phyloP scores from a whole-genome alignment of 2,113 vertebrate genomes.

The Tylochromis polylepis region DNA sequence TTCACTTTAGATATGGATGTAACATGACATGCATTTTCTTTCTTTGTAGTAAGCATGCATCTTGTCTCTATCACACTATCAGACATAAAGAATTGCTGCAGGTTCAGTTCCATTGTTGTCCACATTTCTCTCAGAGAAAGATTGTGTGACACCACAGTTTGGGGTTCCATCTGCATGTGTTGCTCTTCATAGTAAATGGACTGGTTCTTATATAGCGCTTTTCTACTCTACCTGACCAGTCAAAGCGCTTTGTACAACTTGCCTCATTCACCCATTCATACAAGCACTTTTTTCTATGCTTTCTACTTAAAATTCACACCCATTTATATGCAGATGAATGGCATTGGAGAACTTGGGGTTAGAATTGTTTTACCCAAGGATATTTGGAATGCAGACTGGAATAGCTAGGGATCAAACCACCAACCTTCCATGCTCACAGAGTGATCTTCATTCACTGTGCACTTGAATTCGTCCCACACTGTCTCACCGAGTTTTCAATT shows the following conservation, averaged over 20 bases:
- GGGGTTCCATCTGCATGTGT: not conserved
- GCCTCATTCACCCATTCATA: too few species aligned
- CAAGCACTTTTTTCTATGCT: too few species aligned
- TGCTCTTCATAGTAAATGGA: not conserved
- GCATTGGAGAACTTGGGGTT: too few species aligned
- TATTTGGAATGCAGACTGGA: not conserved
- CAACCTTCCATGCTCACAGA: not conserved
- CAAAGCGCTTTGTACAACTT: too few species aligned
- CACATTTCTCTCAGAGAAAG: not conserved
- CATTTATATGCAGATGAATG: too few species aligned
- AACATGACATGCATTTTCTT: not conserved
- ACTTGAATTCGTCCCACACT: not conserved
- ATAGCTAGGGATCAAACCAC: not conserved
- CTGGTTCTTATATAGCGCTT: too few species aligned
- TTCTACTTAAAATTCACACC: too few species aligned
- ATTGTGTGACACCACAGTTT: not conserved
- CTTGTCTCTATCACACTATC: not conserved
- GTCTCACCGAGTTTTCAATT: not conserved
- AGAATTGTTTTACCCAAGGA: too few species aligned
- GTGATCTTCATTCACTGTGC: not conserved
- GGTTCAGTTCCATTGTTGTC: not conserved
- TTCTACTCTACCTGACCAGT: too few species aligned
- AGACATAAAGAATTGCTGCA: not conserved
- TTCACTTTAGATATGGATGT: not conserved
- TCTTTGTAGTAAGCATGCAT: too few species aligned